A percentile compares a stretch with the other conserved stretches of the same genome.
Evolutionary conservation across 2,113 vertebrate genomes (phyloP).

Genomic region (Cynopterus brachyotis): DNA sequence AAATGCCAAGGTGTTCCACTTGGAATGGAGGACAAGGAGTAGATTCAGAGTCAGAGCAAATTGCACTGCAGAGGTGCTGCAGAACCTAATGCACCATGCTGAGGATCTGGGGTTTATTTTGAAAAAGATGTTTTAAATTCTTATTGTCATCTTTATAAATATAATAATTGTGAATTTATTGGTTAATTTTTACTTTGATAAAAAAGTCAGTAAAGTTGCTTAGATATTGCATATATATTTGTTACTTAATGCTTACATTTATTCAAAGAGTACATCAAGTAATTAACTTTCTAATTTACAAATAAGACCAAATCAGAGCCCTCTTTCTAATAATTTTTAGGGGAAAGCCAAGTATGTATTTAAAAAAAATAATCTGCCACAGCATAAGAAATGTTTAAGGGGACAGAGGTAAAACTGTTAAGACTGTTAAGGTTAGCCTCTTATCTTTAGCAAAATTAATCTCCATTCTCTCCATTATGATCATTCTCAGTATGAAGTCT

Average conservation of each 20-base stretch:
- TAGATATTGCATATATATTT: not conserved
- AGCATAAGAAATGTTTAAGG: not conserved
- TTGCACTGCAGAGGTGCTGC: not conserved
- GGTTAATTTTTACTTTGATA: not conserved
- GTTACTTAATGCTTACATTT: not conserved
- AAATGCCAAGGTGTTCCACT: not conserved
- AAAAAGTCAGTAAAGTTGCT: not conserved
- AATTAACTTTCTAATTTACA: not conserved
- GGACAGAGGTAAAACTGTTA: not conserved
- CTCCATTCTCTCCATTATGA: not conserved
- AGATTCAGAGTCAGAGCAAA: not conserved
- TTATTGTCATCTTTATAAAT: not conserved
- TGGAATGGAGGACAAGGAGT: not conserved
- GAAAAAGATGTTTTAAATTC: not conserved
- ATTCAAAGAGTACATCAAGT: not conserved
- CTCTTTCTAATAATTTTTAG: not conserved
- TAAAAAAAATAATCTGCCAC: not conserved
- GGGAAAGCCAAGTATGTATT: not conserved
- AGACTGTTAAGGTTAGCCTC: not conserved
- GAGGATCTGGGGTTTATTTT: not conserved
- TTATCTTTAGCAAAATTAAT: not conserved
- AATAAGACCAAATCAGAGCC: not conserved
- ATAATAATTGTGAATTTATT: not conserved
- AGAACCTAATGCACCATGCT: not conserved
- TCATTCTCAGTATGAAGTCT: not conserved